A percentile compares a stretch with the other conserved stretches of the same genome.
phyloP scores from a whole-genome alignment of 2,113 vertebrate species.

The Pseudois nayaur region DNA sequence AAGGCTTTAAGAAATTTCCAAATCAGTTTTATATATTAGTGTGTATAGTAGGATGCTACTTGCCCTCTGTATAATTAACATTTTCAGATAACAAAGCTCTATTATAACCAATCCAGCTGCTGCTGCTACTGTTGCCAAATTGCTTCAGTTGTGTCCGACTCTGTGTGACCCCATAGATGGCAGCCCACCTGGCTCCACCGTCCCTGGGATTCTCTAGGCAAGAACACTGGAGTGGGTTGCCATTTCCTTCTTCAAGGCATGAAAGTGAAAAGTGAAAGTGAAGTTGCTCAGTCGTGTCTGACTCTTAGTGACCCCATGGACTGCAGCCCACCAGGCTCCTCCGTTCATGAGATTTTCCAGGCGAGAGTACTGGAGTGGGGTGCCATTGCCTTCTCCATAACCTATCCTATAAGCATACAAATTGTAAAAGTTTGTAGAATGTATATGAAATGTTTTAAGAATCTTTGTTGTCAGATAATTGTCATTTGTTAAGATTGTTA shows the following conservation, averaged over 20 bases:
- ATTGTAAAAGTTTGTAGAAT: background rate
- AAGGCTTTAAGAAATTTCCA: background rate
- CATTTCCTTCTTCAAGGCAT: too few species aligned
- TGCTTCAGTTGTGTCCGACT: too few species aligned
- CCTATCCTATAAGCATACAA: background rate
- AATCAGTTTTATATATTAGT: background rate
- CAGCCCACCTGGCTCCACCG: too few species aligned
- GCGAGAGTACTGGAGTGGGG: too few species aligned
- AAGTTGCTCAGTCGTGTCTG: too few species aligned
- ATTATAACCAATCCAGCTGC: background rate
- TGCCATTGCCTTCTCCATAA: background rate
- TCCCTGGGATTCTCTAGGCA: too few species aligned
- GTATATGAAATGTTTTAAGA: background rate
- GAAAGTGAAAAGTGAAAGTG: too few species aligned
- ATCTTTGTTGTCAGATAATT: background rate
- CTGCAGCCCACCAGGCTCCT: too few species aligned
- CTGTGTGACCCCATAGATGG: rapidly evolving
- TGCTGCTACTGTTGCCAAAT: too few species aligned
- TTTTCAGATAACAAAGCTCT: background rate
- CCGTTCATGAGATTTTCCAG: too few species aligned
- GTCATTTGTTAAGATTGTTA: background rate
- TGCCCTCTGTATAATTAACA: background rate
- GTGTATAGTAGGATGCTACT: background rate
- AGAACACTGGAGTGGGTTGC: too few species aligned
- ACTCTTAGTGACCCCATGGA: too few species aligned